Evolutionary conservation across 2,888 invertebrate species (phyloP).

Genomic region (Melanchra persicariae): DNA sequence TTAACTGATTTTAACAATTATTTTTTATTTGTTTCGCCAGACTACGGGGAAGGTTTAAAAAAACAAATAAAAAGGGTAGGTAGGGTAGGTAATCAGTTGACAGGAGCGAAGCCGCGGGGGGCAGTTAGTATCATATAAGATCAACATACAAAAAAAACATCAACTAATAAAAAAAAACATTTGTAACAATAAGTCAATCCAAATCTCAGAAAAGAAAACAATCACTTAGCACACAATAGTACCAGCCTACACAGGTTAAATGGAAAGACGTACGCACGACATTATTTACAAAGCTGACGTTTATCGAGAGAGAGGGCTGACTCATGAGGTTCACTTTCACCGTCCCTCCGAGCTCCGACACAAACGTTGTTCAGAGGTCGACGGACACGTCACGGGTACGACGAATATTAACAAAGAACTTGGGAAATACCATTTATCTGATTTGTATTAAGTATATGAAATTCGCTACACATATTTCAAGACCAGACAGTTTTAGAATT

Average conservation of each 20-base stretch:
- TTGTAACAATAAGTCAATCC: slow-evolving; percentile 16
- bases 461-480: too few species aligned
- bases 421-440: not conserved
- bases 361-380: slow-evolving; percentile 48
- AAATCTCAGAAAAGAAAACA: slow-evolving; percentile 1
- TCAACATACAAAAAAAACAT: slow-evolving; percentile 1
- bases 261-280: slow-evolving; percentile 51
- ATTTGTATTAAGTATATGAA: too few species aligned
- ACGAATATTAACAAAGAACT: slow-evolving; percentile 35
- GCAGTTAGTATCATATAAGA: not conserved
- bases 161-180: slow-evolving; percentile 1
- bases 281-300: slow-evolving; percentile 72
- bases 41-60: too few species aligned
- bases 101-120: too few species aligned
- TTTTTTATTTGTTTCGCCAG: too few species aligned
- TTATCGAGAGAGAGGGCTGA: slow-evolving; percentile 82
- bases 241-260: slow-evolving; percentile 26
- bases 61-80: too few species aligned
- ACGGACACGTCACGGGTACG: slow-evolving; percentile 47
- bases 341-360: slow-evolving; percentile 67
- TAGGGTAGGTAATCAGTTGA: too few species aligned
- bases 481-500: too few species aligned
- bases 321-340: slow-evolving; percentile 87
- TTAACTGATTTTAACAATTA: too few species aligned
- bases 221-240: slow-evolving; percentile 49